Conservation (phyloP, 1,140 invertebrate species). For the Goniozus legneri region DNA sequence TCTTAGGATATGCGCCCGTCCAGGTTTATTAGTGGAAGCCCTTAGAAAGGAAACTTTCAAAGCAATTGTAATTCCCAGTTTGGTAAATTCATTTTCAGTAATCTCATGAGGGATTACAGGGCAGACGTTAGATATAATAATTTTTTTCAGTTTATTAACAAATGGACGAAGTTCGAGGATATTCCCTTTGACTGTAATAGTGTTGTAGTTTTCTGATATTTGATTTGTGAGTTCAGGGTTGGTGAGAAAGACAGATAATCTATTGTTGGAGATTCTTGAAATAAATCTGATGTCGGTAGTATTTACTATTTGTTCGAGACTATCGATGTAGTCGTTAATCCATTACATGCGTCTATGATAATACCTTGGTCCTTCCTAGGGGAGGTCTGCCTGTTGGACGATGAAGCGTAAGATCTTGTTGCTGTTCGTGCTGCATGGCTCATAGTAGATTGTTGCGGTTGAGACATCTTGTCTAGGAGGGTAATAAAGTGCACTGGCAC, state of each 20-base stretch:
- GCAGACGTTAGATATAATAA: constrained; percentile 2
- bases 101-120: neutral
- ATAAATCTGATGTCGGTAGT: neutral
- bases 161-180: neutral
- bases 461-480: no score
- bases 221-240: neutral
- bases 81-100: neutral
- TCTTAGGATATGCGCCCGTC: neutral
- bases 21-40: neutral
- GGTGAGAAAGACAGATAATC: neutral
- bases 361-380: no score
- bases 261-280: constrained; percentile 4
- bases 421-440: no score
- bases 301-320: no score
- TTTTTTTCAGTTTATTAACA: neutral
- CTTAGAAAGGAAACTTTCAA: neutral
- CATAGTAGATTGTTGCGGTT: no score
- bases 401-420: no score
- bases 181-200: neutral
- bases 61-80: neutral
- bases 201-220: neutral
- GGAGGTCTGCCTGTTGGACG: no score
- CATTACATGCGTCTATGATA: no score
- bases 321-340: no score
- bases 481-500: no score